A percentile compares a stretch with the other conserved stretches of the same genome.
Conservation (phyloP, 2,797 vertebrate genomes). For the Molossus molossus region DNA sequence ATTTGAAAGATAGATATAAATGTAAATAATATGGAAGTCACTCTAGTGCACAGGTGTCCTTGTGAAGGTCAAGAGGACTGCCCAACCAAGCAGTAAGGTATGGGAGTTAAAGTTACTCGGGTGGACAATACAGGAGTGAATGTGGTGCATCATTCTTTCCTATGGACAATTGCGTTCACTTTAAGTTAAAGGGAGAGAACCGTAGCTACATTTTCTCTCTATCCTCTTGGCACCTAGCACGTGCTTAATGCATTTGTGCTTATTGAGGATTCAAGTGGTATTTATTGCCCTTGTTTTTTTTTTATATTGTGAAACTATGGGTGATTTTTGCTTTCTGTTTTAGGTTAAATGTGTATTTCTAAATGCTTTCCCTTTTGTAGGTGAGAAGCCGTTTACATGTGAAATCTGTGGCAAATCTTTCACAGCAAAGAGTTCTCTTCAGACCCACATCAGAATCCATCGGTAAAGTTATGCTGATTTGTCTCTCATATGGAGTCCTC, state of each 20-base stretch:
- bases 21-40: not conserved
- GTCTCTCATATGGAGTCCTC: not conserved
- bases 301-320: not conserved
- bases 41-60: not conserved
- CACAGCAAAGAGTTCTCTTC: conserved; percentile 97
- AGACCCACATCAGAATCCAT: conserved; percentile 99
- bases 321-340: not conserved
- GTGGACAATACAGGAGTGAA: not conserved
- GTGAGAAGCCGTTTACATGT: conserved; percentile 99
- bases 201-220: not conserved
- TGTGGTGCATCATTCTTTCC: not conserved
- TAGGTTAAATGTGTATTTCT: not conserved
- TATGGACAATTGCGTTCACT: not conserved
- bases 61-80: not conserved
- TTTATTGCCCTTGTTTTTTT: not conserved
- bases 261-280: not conserved
- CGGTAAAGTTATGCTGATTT: conserved; percentile 89
- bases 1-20: not conserved
- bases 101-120: too few species aligned
- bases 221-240: not conserved
- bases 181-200: not conserved
- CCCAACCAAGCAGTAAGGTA: not conserved
- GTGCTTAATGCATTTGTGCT: not conserved
- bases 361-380: conserved; percentile 87
- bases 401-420: conserved; percentile 99